phyloP scores from a whole-genome alignment of 92 coral and sea anemone genomes.

The Epizoanthus illoricatus region DNA sequence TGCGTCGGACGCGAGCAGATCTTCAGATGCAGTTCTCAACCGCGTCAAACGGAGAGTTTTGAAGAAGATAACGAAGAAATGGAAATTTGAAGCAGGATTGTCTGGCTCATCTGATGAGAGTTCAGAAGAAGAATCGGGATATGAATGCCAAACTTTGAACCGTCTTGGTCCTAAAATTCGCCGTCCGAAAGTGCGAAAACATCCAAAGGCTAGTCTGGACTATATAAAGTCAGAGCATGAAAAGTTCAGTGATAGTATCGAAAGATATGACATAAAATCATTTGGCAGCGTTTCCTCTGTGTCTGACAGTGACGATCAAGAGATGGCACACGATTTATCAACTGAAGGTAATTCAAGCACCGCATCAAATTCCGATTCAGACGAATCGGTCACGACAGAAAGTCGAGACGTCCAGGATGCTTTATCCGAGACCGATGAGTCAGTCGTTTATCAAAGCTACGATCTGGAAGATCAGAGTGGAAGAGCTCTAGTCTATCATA shows the following conservation, averaged over 20 bases:
- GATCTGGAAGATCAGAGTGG: constrained; percentile 18
- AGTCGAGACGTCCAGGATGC: background rate
- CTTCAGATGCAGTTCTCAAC: constrained; percentile 19
- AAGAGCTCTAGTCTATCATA: background rate
- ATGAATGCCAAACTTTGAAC: background rate
- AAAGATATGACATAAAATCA: background rate
- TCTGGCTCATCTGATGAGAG: background rate
- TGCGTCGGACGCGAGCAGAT: constrained; percentile 11
- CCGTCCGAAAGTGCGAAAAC: background rate
- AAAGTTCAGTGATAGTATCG: no score
- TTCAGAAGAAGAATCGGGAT: background rate
- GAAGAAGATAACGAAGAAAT: background rate
- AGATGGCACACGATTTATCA: background rate
- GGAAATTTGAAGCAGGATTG: background rate
- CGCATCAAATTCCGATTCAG: background rate
- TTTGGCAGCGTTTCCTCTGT: background rate
- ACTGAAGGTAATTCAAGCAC: background rate
- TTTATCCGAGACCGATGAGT: constrained; percentile 22
- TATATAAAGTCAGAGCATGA: background rate
- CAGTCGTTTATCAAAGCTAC: constrained; percentile 5
- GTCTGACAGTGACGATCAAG: background rate
- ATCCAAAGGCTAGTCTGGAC: background rate
- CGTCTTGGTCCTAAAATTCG: background rate
- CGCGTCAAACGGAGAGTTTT: constrained; percentile 12
- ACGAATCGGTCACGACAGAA: background rate